Percentiles rank a stretch among this genome's conserved stretches.
Conservation (phyloP, 2,113 vertebrate genomes). For the Cromileptes altivelis region DNA sequence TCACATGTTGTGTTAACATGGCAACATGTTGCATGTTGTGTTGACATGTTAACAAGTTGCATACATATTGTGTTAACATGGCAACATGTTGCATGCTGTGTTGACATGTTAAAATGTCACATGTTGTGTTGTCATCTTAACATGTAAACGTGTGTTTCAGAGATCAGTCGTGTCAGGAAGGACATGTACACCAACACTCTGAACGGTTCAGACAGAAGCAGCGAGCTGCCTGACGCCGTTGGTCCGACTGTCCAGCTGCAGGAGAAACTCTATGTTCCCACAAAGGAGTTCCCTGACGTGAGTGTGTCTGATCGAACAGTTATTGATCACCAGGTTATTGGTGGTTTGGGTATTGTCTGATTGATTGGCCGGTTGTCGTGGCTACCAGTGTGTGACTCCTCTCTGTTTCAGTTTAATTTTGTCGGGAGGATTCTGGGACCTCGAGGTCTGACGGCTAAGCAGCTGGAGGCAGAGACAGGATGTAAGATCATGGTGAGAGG, state of each 20-base stretch:
- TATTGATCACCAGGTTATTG: too few relatives aligned
- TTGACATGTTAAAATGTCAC: too few relatives aligned
- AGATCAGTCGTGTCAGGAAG: conserved; percentile 96
- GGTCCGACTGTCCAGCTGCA: conserved; percentile 93
- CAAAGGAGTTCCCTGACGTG: conserved; percentile 95
- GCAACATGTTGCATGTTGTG: too few relatives aligned
- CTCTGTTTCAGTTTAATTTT: conserved; percentile 91
- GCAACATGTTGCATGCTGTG: too few relatives aligned
- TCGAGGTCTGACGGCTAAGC: conserved; percentile 94
- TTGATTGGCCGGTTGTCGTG: background rate
- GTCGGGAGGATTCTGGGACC: conserved; percentile 96
- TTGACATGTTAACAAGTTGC: too few relatives aligned
- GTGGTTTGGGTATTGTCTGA: background rate
- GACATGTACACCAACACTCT: conserved; percentile 97
- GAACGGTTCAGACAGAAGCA: conserved; percentile 91
- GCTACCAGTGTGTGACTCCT: background rate
- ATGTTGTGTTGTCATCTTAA: too few relatives aligned
- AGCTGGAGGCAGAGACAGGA: conserved; percentile 95
- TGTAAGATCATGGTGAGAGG: conserved; percentile 98
- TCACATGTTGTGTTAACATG: too few relatives aligned
- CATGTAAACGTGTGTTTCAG: conserved; percentile 73
- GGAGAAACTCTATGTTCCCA: conserved; percentile 96
- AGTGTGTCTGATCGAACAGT: conserved; percentile 33
- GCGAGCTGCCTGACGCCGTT: conserved; percentile 91
- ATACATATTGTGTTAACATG: background rate